Evolutionary conservation across 1,140 invertebrate species (phyloP), one percentile per base, ranked within the genome.

Genomic region (Dendroctonus ponderosae): DNA sequence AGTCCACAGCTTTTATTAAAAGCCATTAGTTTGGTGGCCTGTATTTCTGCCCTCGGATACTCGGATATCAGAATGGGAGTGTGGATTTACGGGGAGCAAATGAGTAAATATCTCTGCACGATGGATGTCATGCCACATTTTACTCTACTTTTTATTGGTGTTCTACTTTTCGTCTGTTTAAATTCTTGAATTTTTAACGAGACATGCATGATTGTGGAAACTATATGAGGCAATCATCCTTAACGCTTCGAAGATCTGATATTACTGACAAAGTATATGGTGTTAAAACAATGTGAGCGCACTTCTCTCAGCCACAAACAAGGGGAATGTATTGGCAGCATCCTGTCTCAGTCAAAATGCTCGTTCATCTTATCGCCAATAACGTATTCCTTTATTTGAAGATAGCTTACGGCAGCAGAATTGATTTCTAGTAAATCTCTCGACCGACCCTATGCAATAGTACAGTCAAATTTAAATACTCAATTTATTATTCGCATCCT

Each of bases 1-100:
- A 75, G 76, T 74, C 74, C 67, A 52, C 52, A 68, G 71, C 75
- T 78, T 77, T 78, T 77, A 77, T 78, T 76, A 78, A 75, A 77
- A 78, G 75, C 76, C 76, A 78, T 78, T 78, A 77, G 74, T 77
- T 77, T 74, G 52, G 62, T 68, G 66, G 73, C 66, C 63, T 69
- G 68, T 71, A 56, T 69, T 69, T 69, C 64, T 59, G 52, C 56
- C 44, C 62, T 56, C 62, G 62, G 51, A 64, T 64, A 57, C 62
- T 57, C 62, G 59, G 59, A 62, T 62, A 62, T 62, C 59, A 62
- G 51, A 64, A 54, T 64, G 62, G 43, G 43, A 64, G 62, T 64
- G 62, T 64, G 53, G 53, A 64, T 64, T 64, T 64, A 64, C 62
- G 62, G 51, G 51, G 62, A 39, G 62, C 62, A 64, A 64, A 64